These are phyloP conservation scores for Coelopa frigida DNA, from an alignment of 1,140 invertebrate species.

Conservation along the genomic window DNA sequence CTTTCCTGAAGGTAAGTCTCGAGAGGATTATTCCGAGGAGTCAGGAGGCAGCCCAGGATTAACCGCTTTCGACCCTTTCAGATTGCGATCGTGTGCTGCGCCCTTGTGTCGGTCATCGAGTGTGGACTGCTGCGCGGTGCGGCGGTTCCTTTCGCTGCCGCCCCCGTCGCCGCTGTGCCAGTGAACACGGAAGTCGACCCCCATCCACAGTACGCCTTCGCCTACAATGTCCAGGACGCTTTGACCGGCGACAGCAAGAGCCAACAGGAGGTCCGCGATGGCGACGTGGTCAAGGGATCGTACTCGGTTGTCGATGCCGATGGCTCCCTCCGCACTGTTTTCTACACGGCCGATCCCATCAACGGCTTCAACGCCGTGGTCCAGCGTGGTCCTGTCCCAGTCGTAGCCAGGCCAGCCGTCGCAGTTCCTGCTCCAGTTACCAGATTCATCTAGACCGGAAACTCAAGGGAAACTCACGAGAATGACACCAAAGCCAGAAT, in stretches of 20 bases:
- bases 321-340: constrained; percentile 50
- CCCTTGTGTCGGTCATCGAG: constrained; percentile 25
- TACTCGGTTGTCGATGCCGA: constrained; percentile 55
- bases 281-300: constrained; percentile 54
- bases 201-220: constrained; percentile 53
- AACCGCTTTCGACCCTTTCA: constrained; percentile 2
- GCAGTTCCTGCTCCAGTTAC: constrained; percentile 19
- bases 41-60: neutral
- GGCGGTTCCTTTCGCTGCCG: constrained; percentile 33
- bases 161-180: constrained; percentile 22
- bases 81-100: constrained; percentile 27
- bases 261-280: constrained; percentile 53
- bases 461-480: neutral
- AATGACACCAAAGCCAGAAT: constrained; percentile 5
- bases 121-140: constrained; percentile 21
- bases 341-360: constrained; percentile 52
- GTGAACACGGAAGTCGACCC: constrained; percentile 46
- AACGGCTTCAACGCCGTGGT: constrained; percentile 58
- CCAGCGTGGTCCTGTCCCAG: constrained; percentile 37
- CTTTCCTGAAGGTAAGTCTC: constrained; percentile 32
- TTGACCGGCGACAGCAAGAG: constrained; percentile 57
- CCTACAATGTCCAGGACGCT: constrained; percentile 54
- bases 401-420: constrained; percentile 17
- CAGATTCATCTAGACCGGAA: too few relatives aligned
- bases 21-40: neutral